A percentile compares a stretch with the other conserved stretches of the same genome.
phyloP scores from a whole-genome alignment of 2,797 vertebrate species.

The Adrianichthys oophorus region DNA sequence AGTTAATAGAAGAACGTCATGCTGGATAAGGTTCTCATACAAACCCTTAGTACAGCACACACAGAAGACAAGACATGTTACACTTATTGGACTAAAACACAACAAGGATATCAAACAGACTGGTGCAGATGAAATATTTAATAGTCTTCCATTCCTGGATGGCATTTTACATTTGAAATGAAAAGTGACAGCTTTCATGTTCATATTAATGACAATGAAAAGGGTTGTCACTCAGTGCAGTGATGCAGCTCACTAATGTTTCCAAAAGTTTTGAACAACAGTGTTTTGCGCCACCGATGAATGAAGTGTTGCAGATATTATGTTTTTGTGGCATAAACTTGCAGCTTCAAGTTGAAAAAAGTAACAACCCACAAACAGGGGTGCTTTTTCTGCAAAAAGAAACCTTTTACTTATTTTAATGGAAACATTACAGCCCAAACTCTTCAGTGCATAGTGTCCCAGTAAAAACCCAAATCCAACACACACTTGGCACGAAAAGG shows the following conservation, averaged over 20 bases:
- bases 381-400: too few species aligned
- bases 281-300: constrained; percentile 1
- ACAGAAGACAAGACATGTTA: constrained; percentile 1
- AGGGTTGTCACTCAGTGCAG: constrained; percentile 10
- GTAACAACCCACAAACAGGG: too few species aligned
- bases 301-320: background rate
- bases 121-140: constrained; percentile 21
- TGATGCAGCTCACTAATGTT: constrained; percentile 1
- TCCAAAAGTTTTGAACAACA: constrained; percentile 9
- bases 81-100: constrained; percentile 1
- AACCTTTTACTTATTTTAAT: too few species aligned
- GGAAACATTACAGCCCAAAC: too few species aligned
- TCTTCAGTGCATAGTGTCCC: too few species aligned
- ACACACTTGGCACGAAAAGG: too few species aligned
- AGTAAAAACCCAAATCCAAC: background rate
- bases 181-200: constrained; percentile 7
- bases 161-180: constrained; percentile 13
- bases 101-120: constrained; percentile 8
- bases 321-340: constrained; percentile 2
- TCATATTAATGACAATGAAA: constrained; percentile 16
- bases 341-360: background rate
- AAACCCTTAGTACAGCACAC: background rate
- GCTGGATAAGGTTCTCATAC: too few species aligned
- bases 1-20: too few species aligned
- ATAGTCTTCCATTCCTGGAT: constrained; percentile 1